phyloP scores from a whole-genome alignment of 2,888 invertebrate species.

The Cataglyphis altisquamis region DNA sequence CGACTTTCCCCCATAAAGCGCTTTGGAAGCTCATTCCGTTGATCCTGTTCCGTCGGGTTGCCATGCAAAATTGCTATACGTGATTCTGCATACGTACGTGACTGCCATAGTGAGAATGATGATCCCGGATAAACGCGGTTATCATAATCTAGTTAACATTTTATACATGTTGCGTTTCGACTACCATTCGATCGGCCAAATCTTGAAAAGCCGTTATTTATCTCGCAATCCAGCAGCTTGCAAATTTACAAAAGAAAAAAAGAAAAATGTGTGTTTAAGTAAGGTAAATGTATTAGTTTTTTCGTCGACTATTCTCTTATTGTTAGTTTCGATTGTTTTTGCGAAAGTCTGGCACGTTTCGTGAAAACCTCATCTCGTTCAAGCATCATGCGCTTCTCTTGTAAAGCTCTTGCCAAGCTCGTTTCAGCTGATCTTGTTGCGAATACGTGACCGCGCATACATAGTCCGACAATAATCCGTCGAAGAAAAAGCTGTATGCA shows the following conservation, averaged over 20 bases:
- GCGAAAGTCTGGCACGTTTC: constrained; percentile 9
- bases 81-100: constrained; percentile 69
- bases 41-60: constrained; percentile 62
- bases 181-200: background rate
- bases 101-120: constrained; percentile 39
- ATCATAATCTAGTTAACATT: constrained; percentile 38
- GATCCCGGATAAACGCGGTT: constrained; percentile 34
- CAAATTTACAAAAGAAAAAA: background rate
- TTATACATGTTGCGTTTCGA: background rate
- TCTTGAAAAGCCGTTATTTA: background rate
- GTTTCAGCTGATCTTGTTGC: constrained; percentile 51
- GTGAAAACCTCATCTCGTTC: constrained; percentile 17
- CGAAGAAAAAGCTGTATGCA: constrained; percentile 39
- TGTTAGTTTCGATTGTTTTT: constrained; percentile 16
- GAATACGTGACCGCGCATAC: constrained; percentile 44
- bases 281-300: constrained; percentile 21
- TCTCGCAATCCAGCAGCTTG: background rate
- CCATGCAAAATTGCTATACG: constrained; percentile 70
- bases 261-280: background rate
- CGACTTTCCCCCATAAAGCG: constrained; percentile 35
- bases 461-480: constrained; percentile 36
- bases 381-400: constrained; percentile 27
- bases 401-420: constrained; percentile 38
- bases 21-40: constrained; percentile 51
- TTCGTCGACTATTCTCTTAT: background rate